Percentiles rank a stretch among this genome's conserved stretches.
Evolutionary conservation across 92 coral and sea anemone genomes (phyloP).

Genomic region (Muricea muricata): DNA sequence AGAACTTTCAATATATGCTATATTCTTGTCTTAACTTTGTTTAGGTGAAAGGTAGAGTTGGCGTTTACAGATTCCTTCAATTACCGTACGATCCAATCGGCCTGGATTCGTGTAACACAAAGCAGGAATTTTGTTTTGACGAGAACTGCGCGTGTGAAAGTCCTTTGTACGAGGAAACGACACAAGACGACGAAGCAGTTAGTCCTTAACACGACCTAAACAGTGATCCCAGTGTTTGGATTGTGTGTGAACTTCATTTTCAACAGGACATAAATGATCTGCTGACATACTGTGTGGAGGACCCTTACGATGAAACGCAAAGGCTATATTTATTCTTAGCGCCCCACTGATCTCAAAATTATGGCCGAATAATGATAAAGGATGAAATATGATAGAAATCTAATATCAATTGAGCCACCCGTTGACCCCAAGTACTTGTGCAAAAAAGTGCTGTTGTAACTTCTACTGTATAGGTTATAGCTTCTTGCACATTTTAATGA

Average conservation of each 20-base stretch:
- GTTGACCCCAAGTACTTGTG: not conserved
- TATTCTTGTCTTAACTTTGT: not conserved
- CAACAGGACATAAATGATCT: not conserved
- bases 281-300: not conserved
- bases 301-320: not conserved
- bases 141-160: not conserved
- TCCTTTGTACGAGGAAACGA: conserved; percentile 2
- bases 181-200: not conserved
- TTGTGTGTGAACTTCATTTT: not conserved
- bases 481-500: too few relatives aligned
- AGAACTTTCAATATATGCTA: too few relatives aligned
- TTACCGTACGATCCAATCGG: conserved; percentile 40
- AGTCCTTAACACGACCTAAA: not conserved
- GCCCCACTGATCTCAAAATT: not conserved
- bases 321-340: not conserved
- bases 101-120: not conserved
- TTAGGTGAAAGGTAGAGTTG: conserved; percentile 46
- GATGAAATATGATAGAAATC: not conserved
- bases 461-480: too few relatives aligned
- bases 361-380: not conserved
- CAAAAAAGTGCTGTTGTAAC: too few relatives aligned
- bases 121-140: conserved; percentile 23
- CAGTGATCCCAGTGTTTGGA: not conserved
- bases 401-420: not conserved
- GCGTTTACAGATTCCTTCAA: conserved; percentile 39